phyloP scores from a whole-genome alignment of 2,113 vertebrate genomes.

The Paradoxurus hermaphroditus region DNA sequence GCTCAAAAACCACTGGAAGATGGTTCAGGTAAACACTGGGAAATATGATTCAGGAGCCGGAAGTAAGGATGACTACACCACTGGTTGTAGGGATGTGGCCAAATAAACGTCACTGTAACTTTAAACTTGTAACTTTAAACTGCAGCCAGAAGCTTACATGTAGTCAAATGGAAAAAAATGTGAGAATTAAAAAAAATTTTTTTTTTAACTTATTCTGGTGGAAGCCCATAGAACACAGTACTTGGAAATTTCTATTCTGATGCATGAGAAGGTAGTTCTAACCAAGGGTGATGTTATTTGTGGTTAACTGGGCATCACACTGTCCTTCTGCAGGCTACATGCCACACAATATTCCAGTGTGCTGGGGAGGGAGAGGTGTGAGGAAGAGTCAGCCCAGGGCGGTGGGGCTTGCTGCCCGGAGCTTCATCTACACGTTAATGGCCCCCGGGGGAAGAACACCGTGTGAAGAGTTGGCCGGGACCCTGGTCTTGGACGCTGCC shows the following conservation, averaged over 20 bases:
- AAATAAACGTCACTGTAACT: neutral
- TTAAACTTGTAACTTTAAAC: too few species aligned
- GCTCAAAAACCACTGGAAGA: neutral
- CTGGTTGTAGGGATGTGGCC: neutral
- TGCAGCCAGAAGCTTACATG: neutral
- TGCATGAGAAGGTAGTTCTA: neutral
- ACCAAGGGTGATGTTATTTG: neutral
- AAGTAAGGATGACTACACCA: neutral
- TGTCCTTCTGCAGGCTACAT: neutral
- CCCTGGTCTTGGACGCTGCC: neutral
- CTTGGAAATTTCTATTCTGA: neutral
- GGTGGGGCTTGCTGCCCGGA: neutral
- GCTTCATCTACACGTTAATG: neutral
- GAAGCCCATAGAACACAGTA: neutral
- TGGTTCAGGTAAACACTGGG: neutral
- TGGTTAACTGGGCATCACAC: neutral
- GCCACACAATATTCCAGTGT: neutral
- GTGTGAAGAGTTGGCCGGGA: neutral
- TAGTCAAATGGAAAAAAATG: neutral
- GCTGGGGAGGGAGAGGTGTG: neutral
- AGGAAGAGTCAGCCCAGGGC: accelerated
- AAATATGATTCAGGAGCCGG: neutral
- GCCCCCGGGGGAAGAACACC: neutral
- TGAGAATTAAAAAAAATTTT: neutral
- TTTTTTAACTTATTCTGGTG: neutral